Evolutionary conservation across 2,797 vertebrate genomes (phyloP).

Genomic region (Remorina albescens): DNA sequence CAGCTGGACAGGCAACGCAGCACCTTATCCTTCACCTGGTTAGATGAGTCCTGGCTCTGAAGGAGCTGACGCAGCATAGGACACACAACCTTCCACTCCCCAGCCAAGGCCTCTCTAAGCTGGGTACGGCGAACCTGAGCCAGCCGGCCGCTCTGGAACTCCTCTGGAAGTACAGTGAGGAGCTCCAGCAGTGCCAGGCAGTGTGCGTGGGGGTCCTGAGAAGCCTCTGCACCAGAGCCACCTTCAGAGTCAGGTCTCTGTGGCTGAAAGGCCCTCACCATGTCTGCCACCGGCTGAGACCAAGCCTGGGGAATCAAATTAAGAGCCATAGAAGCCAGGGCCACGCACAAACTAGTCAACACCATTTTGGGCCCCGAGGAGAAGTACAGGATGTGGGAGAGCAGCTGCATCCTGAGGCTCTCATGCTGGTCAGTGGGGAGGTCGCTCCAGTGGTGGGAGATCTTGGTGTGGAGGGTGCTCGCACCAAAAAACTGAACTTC

Average conservation of each 20-base stretch:
- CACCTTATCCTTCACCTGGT: conserved; percentile 92
- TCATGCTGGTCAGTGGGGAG: conserved; percentile 92
- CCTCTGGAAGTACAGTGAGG: conserved; percentile 94
- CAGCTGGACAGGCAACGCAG: conserved; percentile 96
- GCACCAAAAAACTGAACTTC: conserved; percentile 99
- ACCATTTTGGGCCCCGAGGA: conserved; percentile 96
- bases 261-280: conserved; percentile 93
- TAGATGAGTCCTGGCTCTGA: conserved; percentile 89
- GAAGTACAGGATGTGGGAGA: conserved; percentile 93
- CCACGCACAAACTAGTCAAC: conserved; percentile 94
- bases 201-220: conserved; percentile 88
- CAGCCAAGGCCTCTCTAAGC: conserved; percentile 89
- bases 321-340: conserved; percentile 94
- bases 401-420: conserved; percentile 92
- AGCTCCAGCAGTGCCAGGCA: conserved; percentile 94
- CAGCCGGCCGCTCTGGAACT: conserved; percentile 94
- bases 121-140: conserved; percentile 89
- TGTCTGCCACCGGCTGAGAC: conserved; percentile 93
- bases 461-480: conserved; percentile 96
- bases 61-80: conserved; percentile 94
- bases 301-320: conserved; percentile 94
- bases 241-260: conserved; percentile 68
- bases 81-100: conserved; percentile 91
- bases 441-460: conserved; percentile 95
- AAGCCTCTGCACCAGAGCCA: conserved; percentile 74